Evolutionary conservation across 2,797 vertebrate species (phyloP), one percentile per base, ranked within the genome.

Genomic region (Gymnoscopelus microlampas): DNA sequence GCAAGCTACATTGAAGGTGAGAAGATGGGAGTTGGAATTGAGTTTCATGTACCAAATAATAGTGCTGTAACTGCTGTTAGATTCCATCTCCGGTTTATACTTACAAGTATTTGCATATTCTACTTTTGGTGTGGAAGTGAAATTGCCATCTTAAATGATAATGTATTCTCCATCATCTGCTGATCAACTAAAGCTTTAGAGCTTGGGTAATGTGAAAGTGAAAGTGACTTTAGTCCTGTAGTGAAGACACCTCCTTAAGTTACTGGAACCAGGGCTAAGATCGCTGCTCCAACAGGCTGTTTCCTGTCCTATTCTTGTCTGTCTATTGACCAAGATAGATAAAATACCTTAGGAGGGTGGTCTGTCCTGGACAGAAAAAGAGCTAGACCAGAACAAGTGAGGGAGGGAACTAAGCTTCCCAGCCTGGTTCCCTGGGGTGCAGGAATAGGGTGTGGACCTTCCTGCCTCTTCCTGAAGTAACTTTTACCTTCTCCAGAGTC

Each of bases 1-100:
- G 83, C 96, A 97, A 80, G 93, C 94, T 60, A 92, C 94, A 1
- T 89, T 99, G 29, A 94, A 96, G 95, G 98, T 99, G 82, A 96
- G 39, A 3, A 44, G 39, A 44, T 2, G 8, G 60, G 50, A 10
- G 67, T 11, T 51, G 9, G 23, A 56, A 47, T 62, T 10, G 15
- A 51, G 32, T 7, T 63, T 53, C 13, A 23, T 19, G 48, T 48
- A 14, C 7, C 12, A 57, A 57, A 24, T 11, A 56, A 56, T 3
- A 35, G 32, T 35, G 32, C 32, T 35, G 32, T 35, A 1, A 35
- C 5, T 35, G 32, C 32, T 35, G 32, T 35, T 35, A 35, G 5
- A 6, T 5, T 5, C 32, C 32, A 35, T 35, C 32, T 35, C 1
- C 19, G 19, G 19, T 19, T 1, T 35, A 5, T 35, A 35, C 32